Evolutionary conservation across 2,888 invertebrate species (phyloP).

Genomic region (Galerucella pusilla): DNA sequence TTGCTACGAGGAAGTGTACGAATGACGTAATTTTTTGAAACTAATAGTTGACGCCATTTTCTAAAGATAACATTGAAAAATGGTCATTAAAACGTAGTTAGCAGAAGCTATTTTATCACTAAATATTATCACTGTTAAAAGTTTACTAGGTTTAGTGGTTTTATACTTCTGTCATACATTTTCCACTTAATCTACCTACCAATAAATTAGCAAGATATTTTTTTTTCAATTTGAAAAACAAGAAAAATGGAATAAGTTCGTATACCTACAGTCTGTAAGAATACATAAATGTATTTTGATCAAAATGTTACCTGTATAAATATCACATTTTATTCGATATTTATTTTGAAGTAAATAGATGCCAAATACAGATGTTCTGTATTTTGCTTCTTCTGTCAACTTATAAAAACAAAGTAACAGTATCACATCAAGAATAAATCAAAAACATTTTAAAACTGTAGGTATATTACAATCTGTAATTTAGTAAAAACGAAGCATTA

Average conservation of each 20-base stretch:
- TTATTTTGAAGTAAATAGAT: not conserved
- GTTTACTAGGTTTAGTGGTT: too few relatives aligned
- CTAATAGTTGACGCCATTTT: conserved; percentile 26
- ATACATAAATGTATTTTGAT: too few relatives aligned
- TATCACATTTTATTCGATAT: too few relatives aligned
- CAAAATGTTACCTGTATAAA: too few relatives aligned
- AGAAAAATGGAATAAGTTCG: too few relatives aligned
- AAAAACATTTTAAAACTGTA: too few relatives aligned
- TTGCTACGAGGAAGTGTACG: not conserved
- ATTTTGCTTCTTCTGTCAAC: not conserved
- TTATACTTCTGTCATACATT: too few relatives aligned
- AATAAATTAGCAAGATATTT: not conserved
- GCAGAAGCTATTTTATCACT: not conserved
- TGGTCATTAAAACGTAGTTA: not conserved
- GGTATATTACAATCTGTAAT: too few relatives aligned
- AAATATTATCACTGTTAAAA: too few relatives aligned
- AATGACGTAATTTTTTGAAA: conserved; percentile 1
- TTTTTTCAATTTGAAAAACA: conserved; percentile 7
- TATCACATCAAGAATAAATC: not conserved
- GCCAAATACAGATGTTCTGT: conserved; percentile 3
- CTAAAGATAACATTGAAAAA: conserved; percentile 9
- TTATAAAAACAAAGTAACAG: not conserved
- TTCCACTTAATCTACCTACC: not conserved
- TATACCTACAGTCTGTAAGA: too few relatives aligned
- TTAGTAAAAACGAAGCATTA: too few relatives aligned